Evolutionary conservation across 2,113 vertebrate genomes (phyloP), one percentile per base, ranked within the genome.

Genomic region (Cyphomyrus discorhynchus): DNA sequence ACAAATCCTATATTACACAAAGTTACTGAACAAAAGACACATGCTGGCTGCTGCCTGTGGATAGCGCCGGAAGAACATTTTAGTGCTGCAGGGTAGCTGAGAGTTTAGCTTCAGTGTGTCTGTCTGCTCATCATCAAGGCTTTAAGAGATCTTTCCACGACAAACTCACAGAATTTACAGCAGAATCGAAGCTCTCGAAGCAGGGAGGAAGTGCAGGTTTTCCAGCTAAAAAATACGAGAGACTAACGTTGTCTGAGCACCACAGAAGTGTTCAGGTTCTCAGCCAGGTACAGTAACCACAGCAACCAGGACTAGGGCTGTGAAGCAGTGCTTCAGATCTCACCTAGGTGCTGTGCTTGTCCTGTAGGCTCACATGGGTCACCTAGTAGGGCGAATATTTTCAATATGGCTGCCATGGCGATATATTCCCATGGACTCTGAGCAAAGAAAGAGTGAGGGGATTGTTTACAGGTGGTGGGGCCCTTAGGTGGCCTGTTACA

Each of bases 361-460:
- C 98, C 92, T 99, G 98, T 89, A 99, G 96, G 56, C 98, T 97
- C 88, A 98, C 97, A 89, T 98, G 96, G 85, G 99, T 95, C 90
- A 99, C 98, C 94, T 99, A 98, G 93, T 99, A 99, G 0, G 98
- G 98, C 97, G 82, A 99, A 99, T 95, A 99, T 96, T 96, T 99
- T 99, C 56, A 98, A 99, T 88, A 98, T 89, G 9, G 98, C 98
- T 49, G 98, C 98, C 96, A 98, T 97, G 50, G 92, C 92, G 92
- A 99, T 97, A 86, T 99, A 99, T 92, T 99, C 98, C 92, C 56
- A 62, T 62, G 56, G 56, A 62, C 6, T 62, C 21, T 56, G 19
- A n/a, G 21, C 56, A 62, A 62, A 62, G 27, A 5, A 70, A 70
- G 10, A 70, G n/a, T 5, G 27, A 31, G 62, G 58, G 62, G n/a